Percentiles rank a stretch among this genome's conserved stretches.
Conservation (phyloP, 2,113 vertebrate genomes). For the Lanius ludovicianus region DNA sequence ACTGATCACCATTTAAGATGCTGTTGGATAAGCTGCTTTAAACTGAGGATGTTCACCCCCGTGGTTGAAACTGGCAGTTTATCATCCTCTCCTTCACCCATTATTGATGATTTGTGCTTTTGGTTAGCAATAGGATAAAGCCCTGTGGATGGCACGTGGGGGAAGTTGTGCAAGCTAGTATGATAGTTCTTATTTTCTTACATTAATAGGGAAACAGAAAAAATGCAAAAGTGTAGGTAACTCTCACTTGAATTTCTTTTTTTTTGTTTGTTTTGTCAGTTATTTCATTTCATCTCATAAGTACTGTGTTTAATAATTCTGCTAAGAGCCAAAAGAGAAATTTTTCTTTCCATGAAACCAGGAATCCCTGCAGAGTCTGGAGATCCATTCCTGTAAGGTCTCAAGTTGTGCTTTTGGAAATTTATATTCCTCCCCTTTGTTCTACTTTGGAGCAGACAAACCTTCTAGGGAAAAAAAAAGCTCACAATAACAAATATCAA, state of each 20-base stretch:
- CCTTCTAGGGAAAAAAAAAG: not conserved
- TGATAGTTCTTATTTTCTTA: not conserved
- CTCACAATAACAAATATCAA: not conserved
- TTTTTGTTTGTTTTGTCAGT: not conserved
- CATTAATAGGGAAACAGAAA: not conserved
- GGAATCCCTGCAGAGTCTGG: not conserved
- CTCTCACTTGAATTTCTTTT: not conserved
- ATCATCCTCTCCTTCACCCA: not conserved
- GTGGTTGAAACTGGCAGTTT: not conserved
- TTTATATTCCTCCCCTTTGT: not conserved
- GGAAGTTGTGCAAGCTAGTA: not conserved
- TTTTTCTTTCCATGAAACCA: not conserved
- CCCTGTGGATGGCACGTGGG: accelerated
- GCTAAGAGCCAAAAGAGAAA: not conserved
- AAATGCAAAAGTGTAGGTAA: not conserved
- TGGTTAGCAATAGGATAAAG: not conserved
- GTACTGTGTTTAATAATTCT: not conserved
- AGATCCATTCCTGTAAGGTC: not conserved
- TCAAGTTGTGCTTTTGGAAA: not conserved
- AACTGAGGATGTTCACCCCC: not conserved
- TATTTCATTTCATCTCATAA: not conserved
- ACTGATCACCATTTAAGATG: not conserved
- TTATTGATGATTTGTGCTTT: not conserved
- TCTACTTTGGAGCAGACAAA: not conserved
- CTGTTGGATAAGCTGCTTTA: not conserved